These are phyloP conservation scores for Malthinus flaveolus DNA, from an alignment of 2,888 invertebrate species.

Conservation along the genomic window DNA sequence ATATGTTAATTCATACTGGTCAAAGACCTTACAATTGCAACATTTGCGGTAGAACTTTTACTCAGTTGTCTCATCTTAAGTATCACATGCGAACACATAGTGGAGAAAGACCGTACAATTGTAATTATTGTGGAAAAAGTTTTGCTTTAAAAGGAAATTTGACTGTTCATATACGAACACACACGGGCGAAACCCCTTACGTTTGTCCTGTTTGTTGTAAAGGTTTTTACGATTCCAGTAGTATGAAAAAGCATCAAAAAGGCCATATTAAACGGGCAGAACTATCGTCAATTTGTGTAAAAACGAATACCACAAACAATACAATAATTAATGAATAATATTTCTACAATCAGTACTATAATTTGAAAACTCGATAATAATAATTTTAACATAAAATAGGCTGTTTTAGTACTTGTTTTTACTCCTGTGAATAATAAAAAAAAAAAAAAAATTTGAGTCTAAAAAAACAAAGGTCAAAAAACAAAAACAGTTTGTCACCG, in stretches of 20 bases:
- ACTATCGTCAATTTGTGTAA: no score
- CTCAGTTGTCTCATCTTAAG: conserved; percentile 43
- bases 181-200: conserved; percentile 30
- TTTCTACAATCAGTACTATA: no score
- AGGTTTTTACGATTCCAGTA: conserved; percentile 35
- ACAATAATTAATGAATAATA: no score
- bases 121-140: conserved; percentile 38
- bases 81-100: conserved; percentile 44
- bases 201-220: conserved; percentile 30
- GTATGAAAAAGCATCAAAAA: conserved; percentile 25
- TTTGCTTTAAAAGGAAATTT: conserved; percentile 44
- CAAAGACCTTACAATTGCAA: conserved; percentile 52
- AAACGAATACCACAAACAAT: no score
- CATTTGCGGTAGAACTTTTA: conserved; percentile 49
- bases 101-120: conserved; percentile 42
- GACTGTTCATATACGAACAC: conserved; percentile 24
- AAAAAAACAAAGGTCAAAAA: no score
- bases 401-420: no score
- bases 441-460: no score
- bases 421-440: no score
- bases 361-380: no score
- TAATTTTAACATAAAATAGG: no score
- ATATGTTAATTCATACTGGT: conserved; percentile 50
- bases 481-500: no score
- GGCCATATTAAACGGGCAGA: conserved; percentile 7